These are phyloP conservation scores for Melolontha melolontha DNA, from an alignment of 2,888 invertebrate species.

Conservation along the genomic window DNA sequence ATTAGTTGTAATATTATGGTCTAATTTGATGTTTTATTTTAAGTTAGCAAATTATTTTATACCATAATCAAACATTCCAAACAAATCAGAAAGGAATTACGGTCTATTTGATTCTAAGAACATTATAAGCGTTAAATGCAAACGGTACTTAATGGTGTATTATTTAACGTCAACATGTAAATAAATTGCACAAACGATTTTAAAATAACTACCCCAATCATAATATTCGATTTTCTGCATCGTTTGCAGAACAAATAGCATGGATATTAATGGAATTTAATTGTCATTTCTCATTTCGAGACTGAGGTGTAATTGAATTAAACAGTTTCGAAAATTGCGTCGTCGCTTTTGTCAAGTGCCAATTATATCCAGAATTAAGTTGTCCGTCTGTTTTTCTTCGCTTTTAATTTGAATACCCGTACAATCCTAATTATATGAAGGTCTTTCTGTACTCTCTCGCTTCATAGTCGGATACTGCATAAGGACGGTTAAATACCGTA, in stretches of 20 bases:
- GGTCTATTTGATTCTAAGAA: no score
- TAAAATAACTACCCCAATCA: neutral
- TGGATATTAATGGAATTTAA: constrained; percentile 22
- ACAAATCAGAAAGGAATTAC: no score
- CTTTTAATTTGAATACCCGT: constrained; percentile 28
- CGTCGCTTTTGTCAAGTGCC: constrained; percentile 36
- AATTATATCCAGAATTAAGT: constrained; percentile 37
- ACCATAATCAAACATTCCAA: no score
- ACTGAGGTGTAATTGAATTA: constrained; percentile 29
- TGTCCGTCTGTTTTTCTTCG: constrained; percentile 36
- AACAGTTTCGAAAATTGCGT: constrained; percentile 37
- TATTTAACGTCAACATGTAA: neutral
- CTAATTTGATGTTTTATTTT: no score
- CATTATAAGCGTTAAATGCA: no score
- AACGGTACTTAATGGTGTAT: neutral
- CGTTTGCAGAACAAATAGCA: constrained; percentile 28
- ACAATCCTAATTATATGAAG: constrained; percentile 29
- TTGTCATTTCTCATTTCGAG: constrained; percentile 34
- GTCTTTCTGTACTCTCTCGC: neutral
- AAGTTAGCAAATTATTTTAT: no score
- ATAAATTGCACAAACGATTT: neutral
- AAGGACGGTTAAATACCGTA: neutral
- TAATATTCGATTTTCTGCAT: constrained; percentile 15
- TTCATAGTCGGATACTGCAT: neutral
- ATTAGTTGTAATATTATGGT: no score